Conservation (phyloP, 2,113 vertebrate genomes). For the Hirundichthys speculiger region DNA sequence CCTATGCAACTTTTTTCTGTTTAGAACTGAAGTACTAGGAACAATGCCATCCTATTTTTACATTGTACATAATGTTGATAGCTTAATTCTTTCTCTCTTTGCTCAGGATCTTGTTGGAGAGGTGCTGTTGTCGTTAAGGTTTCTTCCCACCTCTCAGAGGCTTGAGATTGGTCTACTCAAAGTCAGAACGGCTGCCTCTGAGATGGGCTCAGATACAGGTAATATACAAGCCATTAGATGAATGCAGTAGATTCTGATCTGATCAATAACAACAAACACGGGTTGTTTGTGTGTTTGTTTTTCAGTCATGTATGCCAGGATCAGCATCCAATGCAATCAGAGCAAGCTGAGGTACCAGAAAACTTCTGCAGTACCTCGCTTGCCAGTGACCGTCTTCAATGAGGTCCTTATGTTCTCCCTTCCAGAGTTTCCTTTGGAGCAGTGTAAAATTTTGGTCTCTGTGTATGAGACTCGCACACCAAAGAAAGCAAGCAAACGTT, state of each 20-base stretch:
- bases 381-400: constrained; percentile 78
- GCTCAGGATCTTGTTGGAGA: constrained; percentile 80
- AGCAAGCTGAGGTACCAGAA: constrained; percentile 80
- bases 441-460: constrained; percentile 74
- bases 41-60: background rate
- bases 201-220: constrained; percentile 49
- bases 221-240: background rate
- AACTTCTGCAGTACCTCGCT: constrained; percentile 56
- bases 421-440: constrained; percentile 64
- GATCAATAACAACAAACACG: background rate
- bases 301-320: constrained; percentile 74
- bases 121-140: constrained; percentile 80
- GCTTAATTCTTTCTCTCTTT: background rate
- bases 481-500: constrained; percentile 60
- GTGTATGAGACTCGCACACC: constrained; percentile 66
- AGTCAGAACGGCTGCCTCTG: constrained; percentile 60
- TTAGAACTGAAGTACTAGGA: no score
- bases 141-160: constrained; percentile 82
- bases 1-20: no score
- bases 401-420: constrained; percentile 80
- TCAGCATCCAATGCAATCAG: constrained; percentile 77
- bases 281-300: constrained; percentile 31
- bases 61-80: background rate
- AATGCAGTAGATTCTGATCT: background rate
- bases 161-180: constrained; percentile 81